phyloP scores from a whole-genome alignment of 2,113 vertebrate species.

The Aix galericulata region DNA sequence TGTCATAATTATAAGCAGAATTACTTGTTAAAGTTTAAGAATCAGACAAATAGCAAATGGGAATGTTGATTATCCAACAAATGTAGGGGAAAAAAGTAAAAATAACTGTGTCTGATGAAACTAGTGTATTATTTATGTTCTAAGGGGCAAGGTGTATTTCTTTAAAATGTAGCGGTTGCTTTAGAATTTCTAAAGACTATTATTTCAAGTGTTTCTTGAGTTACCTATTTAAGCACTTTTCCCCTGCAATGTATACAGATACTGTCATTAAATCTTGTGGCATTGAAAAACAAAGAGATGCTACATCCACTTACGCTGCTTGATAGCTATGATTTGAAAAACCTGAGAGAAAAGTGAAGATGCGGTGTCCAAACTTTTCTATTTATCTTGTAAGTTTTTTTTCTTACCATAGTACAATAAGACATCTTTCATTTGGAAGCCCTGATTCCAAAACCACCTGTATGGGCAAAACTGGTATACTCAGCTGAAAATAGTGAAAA shows the following conservation, averaged over 20 bases:
- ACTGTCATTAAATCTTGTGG: not conserved
- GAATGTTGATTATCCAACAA: conserved; percentile 73
- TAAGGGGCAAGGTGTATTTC: not conserved
- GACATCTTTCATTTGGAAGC: not conserved
- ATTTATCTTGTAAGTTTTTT: not conserved
- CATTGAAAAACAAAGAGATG: not conserved
- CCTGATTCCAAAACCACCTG: not conserved
- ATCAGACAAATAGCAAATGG: conserved; percentile 75
- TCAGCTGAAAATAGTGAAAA: not conserved
- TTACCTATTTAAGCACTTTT: not conserved
- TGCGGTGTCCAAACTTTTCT: not conserved
- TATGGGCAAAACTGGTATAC: not conserved
- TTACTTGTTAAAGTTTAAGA: conserved; percentile 71
- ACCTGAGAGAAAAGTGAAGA: not conserved
- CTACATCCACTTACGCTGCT: not conserved
- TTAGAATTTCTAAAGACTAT: not conserved
- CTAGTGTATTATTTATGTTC: not conserved
- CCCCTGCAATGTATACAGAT: not conserved
- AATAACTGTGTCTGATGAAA: not conserved
- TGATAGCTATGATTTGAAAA: not conserved
- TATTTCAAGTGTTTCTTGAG: not conserved
- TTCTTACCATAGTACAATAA: not conserved
- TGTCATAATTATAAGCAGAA: conserved; percentile 73
- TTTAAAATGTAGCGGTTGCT: not conserved
- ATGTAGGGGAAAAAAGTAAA: not conserved